Evolutionary conservation across 2,797 vertebrate genomes (phyloP).

Genomic region (Sardinella longiceps): DNA sequence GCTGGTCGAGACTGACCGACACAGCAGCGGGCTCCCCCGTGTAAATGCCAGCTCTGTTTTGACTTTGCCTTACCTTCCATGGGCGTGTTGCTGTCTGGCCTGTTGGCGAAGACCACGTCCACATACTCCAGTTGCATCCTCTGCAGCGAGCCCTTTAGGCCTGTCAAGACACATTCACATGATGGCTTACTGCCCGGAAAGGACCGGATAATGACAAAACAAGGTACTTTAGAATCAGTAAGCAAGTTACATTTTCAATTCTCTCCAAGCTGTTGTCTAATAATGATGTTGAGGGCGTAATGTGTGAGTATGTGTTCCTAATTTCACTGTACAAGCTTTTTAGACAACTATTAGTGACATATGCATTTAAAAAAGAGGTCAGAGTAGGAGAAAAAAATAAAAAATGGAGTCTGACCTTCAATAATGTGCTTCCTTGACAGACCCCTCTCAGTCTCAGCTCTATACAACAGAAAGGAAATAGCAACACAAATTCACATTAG

Average conservation of each 20-base stretch:
- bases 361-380: neutral
- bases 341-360: no score
- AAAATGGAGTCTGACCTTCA: conserved; percentile 77
- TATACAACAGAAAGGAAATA: conserved; percentile 58
- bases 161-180: conserved; percentile 63
- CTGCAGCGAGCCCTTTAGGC: conserved; percentile 92
- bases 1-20: neutral
- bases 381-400: conserved; percentile 12
- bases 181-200: neutral
- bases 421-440: conserved; percentile 95
- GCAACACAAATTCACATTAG: neutral
- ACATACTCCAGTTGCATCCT: conserved; percentile 96
- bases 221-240: neutral
- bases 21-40: neutral
- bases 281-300: neutral
- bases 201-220: neutral
- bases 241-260: neutral
- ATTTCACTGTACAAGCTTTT: no score
- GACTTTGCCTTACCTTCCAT: conserved; percentile 90
- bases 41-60: conserved; percentile 26
- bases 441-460: conserved; percentile 92
- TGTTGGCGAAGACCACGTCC: conserved; percentile 95
- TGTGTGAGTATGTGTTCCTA: neutral
- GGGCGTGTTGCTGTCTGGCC: conserved; percentile 93
- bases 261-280: neutral